A percentile compares a stretch with the other conserved stretches of the same genome.
phyloP scores from a whole-genome alignment of 2,888 invertebrate species.

The Drosophila histrio region DNA sequence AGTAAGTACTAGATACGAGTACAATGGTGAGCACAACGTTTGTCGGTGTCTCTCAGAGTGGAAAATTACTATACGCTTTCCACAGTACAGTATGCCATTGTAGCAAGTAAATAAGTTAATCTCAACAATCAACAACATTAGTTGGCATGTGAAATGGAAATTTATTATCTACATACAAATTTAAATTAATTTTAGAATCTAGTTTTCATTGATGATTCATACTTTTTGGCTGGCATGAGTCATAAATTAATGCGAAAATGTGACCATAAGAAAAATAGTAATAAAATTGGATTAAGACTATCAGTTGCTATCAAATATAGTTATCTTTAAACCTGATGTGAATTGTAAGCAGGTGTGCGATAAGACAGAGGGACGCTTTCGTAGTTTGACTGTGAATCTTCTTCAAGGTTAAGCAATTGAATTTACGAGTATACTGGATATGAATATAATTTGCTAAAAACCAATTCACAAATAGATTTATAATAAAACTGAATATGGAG shows the following conservation, averaged over 20 bases:
- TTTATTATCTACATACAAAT: not conserved
- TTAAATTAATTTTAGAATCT: not conserved
- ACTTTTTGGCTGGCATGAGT: slow-evolving; percentile 35
- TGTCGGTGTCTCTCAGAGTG: not conserved
- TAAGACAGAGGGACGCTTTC: not conserved
- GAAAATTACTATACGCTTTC: not conserved
- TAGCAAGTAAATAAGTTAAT: not conserved
- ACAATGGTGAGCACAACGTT: not conserved
- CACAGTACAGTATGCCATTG: not conserved
- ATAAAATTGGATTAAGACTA: not conserved
- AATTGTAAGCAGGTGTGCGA: slow-evolving; percentile 20
- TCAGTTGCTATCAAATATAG: not conserved
- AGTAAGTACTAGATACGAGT: slow-evolving; percentile 48
- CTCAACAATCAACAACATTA: not conserved
- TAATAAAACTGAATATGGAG: not conserved
- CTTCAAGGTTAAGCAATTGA: not conserved
- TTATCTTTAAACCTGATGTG: not conserved
- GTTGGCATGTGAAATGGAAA: not conserved
- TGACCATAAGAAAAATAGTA: not conserved
- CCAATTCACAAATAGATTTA: not conserved
- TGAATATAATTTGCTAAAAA: not conserved
- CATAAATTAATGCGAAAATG: slow-evolving; percentile 21
- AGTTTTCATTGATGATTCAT: slow-evolving; percentile 14
- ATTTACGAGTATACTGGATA: not conserved
- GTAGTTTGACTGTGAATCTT: not conserved